Conservation (phyloP, 92 coral and sea anemone genomes). For the Palythoa grandis region DNA sequence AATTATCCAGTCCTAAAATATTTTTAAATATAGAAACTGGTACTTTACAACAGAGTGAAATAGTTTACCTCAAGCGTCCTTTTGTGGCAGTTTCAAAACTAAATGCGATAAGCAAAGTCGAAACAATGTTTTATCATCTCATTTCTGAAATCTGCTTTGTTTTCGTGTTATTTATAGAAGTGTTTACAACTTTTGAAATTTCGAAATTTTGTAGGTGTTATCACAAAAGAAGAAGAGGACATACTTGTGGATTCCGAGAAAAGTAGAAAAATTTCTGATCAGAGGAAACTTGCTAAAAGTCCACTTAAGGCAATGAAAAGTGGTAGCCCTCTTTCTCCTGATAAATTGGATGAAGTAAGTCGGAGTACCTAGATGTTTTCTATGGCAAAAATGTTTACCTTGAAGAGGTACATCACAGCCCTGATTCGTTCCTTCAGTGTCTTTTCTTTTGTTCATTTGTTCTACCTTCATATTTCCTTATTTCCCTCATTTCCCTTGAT, state of each 20-base stretch:
- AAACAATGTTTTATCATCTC: background rate
- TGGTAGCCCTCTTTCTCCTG: constrained; percentile 65
- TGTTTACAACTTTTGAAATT: background rate
- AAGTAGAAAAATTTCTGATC: background rate
- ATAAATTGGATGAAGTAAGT: constrained; percentile 80
- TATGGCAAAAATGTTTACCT: background rate
- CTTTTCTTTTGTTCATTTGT: too few relatives aligned
- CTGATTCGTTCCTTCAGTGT: too few relatives aligned
- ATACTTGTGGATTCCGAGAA: background rate
- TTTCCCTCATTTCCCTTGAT: too few relatives aligned
- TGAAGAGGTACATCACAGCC: too few relatives aligned
- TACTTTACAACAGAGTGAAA: too few relatives aligned
- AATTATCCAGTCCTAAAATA: too few relatives aligned
- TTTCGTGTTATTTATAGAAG: background rate
- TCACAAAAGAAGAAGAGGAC: constrained; percentile 7
- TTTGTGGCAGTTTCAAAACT: too few relatives aligned
- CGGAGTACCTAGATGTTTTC: background rate
- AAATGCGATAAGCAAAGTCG: background rate
- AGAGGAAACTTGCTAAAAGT: background rate
- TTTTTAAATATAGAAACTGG: too few relatives aligned
- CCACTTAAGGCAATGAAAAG: constrained; percentile 51
- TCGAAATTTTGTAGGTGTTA: background rate
- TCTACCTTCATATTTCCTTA: too few relatives aligned
- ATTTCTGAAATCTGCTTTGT: background rate
- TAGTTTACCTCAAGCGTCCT: too few relatives aligned